Percentiles rank a stretch among this genome's conserved stretches.
Conservation (phyloP, 2,888 invertebrate species). For the Tetropium fuscum region DNA sequence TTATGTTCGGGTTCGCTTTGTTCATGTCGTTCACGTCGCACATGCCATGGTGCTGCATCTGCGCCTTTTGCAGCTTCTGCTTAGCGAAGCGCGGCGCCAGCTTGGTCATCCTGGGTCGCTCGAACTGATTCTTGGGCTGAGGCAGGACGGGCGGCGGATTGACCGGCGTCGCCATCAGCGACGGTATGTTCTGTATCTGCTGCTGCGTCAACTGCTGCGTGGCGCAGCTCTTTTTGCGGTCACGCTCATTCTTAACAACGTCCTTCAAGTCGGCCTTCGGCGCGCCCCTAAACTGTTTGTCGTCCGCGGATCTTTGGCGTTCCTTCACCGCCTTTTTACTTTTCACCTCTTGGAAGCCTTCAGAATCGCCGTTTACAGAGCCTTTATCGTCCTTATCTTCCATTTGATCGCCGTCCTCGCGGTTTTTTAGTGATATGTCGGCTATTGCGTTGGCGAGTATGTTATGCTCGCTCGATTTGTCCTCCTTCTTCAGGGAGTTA, state of each 20-base stretch:
- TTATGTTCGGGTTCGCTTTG: constrained; percentile 57
- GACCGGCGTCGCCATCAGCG: constrained; percentile 67
- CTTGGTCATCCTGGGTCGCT: constrained; percentile 70
- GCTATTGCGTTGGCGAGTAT: constrained; percentile 63
- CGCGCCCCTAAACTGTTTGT: constrained; percentile 53
- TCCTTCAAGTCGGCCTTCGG: constrained; percentile 47
- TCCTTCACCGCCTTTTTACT: constrained; percentile 83
- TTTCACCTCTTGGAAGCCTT: constrained; percentile 87
- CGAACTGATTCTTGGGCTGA: constrained; percentile 55
- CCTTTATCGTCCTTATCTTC: constrained; percentile 60
- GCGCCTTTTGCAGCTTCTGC: constrained; percentile 70
- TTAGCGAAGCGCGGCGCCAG: constrained; percentile 74
- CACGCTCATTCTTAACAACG: constrained; percentile 19
- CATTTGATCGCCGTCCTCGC: constrained; percentile 56
- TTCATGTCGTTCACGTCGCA: constrained; percentile 68
- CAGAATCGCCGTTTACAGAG: constrained; percentile 69
- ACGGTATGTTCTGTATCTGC: constrained; percentile 67
- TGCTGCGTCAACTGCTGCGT: constrained; percentile 56
- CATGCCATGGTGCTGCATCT: constrained; percentile 64
- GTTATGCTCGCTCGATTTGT: constrained; percentile 65
- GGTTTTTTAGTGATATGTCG: constrained; percentile 62
- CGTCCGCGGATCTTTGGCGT: constrained; percentile 62
- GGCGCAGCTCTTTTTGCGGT: constrained; percentile 31
- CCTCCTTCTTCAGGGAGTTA: constrained; percentile 62
- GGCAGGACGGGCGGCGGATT: constrained; percentile 66